Evolutionary conservation across 2,113 vertebrate genomes (phyloP), one percentile per base, ranked within the genome.

Genomic region (Bubo blakistoni): DNA sequence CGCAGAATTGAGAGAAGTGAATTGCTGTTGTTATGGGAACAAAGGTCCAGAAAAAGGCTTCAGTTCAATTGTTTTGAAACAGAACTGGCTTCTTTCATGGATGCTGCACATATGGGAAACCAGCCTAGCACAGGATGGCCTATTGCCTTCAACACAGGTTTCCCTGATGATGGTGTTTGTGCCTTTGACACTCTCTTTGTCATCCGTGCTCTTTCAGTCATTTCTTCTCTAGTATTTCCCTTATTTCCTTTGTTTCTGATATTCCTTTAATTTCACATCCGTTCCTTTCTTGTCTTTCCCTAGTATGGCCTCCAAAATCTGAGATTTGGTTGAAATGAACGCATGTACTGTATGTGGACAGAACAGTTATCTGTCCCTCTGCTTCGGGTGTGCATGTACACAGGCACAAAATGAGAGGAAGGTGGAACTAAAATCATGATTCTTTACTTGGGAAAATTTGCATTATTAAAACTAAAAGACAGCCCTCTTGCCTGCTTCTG

Each of bases 1-100:
- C 3, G 6, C 18, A 47, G 71, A 73, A 70, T 30, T 69, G 38
- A 84, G 49, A 77, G 32, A 61, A 92, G 25, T 19, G 40, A 93
- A 83, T 78, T 81, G 55, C 54, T 86, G 92, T 80, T 92, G 54
- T 97, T 93, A 94, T 83, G 76, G 88, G 90, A 96, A 86, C 67
- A 86, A 83, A 88, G 51, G 80, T 86, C 72, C 58, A 91, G n/a
- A 26, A 81, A 82, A 84, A 32, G 55, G 77, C 47, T 73, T 67
- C 59, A 52, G 24, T 25, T 90, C 61, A 67, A 51, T 59, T 84
- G 36, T 66, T 93, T 83, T 86, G 71, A 86, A 96, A 70, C 10
- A 86, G 51, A 80, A 70, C 36, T 71, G 30, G 21, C 20, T 89
- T 79, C 36, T 59, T 86, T 74, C 29, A 16, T 55, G 71, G 55